These are phyloP conservation scores for Drosophila setosimentum DNA, from an alignment of 2,888 invertebrate genomes.

Conservation along the genomic window DNA sequence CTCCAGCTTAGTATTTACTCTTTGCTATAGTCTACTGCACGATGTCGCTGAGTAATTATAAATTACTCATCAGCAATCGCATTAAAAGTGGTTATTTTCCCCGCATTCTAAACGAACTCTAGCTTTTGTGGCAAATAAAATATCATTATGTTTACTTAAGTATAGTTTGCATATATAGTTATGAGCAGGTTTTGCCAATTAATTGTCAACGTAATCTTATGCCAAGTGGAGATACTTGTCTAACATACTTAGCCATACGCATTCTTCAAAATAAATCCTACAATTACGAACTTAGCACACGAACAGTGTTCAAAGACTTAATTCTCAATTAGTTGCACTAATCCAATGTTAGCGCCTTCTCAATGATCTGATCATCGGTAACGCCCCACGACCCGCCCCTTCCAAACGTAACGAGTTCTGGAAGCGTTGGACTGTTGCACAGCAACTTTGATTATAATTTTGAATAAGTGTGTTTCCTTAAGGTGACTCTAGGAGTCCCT, in stretches of 20 bases:
- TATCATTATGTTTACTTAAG: constrained; percentile 33
- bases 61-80: constrained; percentile 22
- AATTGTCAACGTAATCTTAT: constrained; percentile 26
- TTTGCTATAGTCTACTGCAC: constrained; percentile 5
- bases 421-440: constrained; percentile 18
- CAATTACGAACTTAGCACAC: constrained; percentile 70
- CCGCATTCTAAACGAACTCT: constrained; percentile 4
- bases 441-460: neutral
- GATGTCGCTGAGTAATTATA: constrained; percentile 15
- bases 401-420: constrained; percentile 34
- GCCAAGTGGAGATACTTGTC: constrained; percentile 16
- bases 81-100: constrained; percentile 17
- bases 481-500: constrained; percentile 70
- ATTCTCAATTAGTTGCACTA: constrained; percentile 72
- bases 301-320: constrained; percentile 76
- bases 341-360: constrained; percentile 53
- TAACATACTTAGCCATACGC: constrained; percentile 22
- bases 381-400: constrained; percentile 1
- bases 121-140: constrained; percentile 22
- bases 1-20: neutral
- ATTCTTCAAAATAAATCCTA: constrained; percentile 39
- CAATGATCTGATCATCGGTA: constrained; percentile 69
- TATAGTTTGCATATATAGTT: constrained; percentile 7
- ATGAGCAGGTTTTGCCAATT: constrained; percentile 22
- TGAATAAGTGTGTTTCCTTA: neutral